phyloP scores from a whole-genome alignment of 2,888 invertebrate genomes.

The Drosophila paramelanica region DNA sequence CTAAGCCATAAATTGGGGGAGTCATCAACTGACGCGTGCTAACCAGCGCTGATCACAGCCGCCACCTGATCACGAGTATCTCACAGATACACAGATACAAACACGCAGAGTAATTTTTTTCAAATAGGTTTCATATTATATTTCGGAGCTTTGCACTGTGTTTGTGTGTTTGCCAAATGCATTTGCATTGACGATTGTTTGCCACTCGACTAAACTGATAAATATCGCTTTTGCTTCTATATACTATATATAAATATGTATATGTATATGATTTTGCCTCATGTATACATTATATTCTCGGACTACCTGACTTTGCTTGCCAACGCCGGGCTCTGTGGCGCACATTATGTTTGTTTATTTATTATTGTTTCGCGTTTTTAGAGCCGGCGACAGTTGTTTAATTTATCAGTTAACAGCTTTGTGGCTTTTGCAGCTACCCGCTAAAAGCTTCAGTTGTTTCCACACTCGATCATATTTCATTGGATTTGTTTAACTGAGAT shows the following conservation, averaged over 20 bases:
- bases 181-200: constrained; percentile 40
- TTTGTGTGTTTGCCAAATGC: constrained; percentile 32
- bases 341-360: constrained; percentile 49
- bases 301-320: constrained; percentile 52
- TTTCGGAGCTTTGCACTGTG: constrained; percentile 1
- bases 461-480: constrained; percentile 49
- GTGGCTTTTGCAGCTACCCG: constrained; percentile 54
- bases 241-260: background rate
- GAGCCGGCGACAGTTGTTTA: constrained; percentile 71
- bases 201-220: constrained; percentile 23
- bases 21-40: constrained; percentile 52
- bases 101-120: background rate
- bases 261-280: background rate
- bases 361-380: constrained; percentile 33
- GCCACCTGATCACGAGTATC: constrained; percentile 52
- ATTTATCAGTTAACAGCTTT: constrained; percentile 75
- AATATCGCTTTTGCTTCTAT: constrained; percentile 13
- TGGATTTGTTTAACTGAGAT: constrained; percentile 20
- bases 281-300: constrained; percentile 12
- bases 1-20: constrained; percentile 42
- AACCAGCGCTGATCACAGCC: constrained; percentile 22
- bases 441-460: constrained; percentile 54
- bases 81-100: constrained; percentile 35
- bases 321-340: constrained; percentile 14
- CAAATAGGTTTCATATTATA: background rate